Conservation (phyloP, 2,797 vertebrate genomes). For the Cuculus canorus region DNA sequence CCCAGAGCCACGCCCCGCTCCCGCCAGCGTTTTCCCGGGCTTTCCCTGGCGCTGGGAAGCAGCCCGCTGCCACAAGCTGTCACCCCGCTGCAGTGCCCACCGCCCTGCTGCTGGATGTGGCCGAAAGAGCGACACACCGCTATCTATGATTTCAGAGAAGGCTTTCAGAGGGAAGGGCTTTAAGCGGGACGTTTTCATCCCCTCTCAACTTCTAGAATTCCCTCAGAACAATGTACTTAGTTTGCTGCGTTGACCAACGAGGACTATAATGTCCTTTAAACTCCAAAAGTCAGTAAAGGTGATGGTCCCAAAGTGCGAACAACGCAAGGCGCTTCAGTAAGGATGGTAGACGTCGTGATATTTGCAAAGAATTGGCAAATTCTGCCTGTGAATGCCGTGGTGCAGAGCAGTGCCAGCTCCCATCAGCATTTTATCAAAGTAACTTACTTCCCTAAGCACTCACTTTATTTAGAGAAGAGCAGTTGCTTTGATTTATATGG, state of each 20-base stretch:
- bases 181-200: background rate
- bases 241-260: background rate
- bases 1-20: too few species aligned
- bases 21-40: too few species aligned
- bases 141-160: background rate
- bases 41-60: too few species aligned
- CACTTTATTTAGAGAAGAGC: constrained; percentile 32
- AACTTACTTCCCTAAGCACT: constrained; percentile 3
- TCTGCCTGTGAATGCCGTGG: background rate
- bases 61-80: too few species aligned
- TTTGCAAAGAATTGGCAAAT: background rate
- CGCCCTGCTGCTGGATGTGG: too few species aligned
- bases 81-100: too few species aligned
- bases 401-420: background rate
- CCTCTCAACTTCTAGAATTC: background rate
- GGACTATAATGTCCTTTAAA: background rate
- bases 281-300: background rate
- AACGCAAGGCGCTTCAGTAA: fast-evolving
- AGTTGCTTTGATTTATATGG: constrained; percentile 49
- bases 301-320: background rate
- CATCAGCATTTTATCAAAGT: constrained; percentile 36
- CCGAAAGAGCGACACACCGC: too few species aligned
- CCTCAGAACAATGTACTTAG: fast-evolving
- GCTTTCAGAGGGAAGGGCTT: background rate
- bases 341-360: fast-evolving